Conservation (phyloP, 2,888 invertebrate genomes). For the Saturnia pavonia region DNA sequence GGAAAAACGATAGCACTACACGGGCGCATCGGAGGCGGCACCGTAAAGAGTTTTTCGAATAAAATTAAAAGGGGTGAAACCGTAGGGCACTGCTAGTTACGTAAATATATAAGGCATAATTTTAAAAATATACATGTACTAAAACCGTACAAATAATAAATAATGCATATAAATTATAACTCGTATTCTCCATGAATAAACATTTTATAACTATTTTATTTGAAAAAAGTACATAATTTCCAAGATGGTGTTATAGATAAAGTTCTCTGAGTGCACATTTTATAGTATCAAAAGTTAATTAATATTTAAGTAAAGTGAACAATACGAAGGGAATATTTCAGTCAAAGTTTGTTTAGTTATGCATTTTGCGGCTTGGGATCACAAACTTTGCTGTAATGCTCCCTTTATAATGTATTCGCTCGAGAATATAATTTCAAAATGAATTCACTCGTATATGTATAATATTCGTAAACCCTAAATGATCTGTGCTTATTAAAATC, state of each 20-base stretch:
- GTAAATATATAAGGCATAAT: too few species aligned
- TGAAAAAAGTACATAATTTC: too few species aligned
- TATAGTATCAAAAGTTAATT: slow-evolving; percentile 14
- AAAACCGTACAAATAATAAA: too few species aligned
- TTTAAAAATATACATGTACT: too few species aligned
- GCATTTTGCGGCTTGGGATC: slow-evolving; percentile 41
- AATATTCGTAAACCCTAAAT: neutral
- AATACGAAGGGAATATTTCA: slow-evolving; percentile 29
- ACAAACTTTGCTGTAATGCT: slow-evolving; percentile 28
- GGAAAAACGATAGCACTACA: too few species aligned
- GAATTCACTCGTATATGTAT: neutral
- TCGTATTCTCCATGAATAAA: neutral
- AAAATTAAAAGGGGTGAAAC: too few species aligned
- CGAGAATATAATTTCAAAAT: slow-evolving; percentile 7
- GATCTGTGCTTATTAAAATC: neutral
- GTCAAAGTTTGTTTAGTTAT: slow-evolving; percentile 35
- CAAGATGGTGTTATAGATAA: too few species aligned
- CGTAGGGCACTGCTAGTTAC: too few species aligned
- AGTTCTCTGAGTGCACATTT: slow-evolving; percentile 1
- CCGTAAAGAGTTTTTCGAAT: too few species aligned
- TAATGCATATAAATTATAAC: neutral
- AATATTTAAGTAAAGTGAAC: slow-evolving; percentile 27
- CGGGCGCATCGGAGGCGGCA: too few species aligned
- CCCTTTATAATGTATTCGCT: slow-evolving; percentile 19
- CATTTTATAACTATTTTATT: neutral